Evolutionary conservation across 2,888 invertebrate genomes (phyloP), one percentile per base, ranked within the genome.

Genomic region (Anarsia innoxiella): DNA sequence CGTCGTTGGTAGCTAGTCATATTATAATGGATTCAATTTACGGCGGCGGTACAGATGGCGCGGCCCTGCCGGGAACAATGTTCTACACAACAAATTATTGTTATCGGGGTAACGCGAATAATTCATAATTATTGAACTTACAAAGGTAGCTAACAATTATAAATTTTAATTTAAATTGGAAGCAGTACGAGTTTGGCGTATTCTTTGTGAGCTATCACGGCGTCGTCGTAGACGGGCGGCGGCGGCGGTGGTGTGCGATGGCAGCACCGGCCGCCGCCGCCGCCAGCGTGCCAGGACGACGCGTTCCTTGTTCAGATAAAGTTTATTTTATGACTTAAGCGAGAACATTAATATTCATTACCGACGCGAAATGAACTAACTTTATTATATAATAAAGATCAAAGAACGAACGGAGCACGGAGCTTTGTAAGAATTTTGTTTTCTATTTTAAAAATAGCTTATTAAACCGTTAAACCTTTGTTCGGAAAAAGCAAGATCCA

Each of bases 321-420:
- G 74, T 82, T 80, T 76, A 80, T 79, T 82, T 83, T 82, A 82
- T 80, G 75, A 74, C 74, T 77, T 75, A 74, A 76, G 67, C 73
- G 68, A 73, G 72, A 72, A 65, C 80, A 80, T 83, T 83, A 80
- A 80, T 82, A 82, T 82, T 80, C 83, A 82, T 82, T 82, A 80
- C 71, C 56, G 68, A 59, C 53, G 68, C 64, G 57, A 79, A 82
- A 82, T 80, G 75, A 78, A 80, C 75, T 74, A 74, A 82, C 66
- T 83, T 82, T 79, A 80, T 77, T 77, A 71, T 71, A 69, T 71
- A 78, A 75, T 79, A 77, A 73, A 75, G 73, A 77, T 73, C 78
- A 72, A 71, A 75, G 70, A 66, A 69, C 58, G 51, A 49, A 51
- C 52, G 48, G 42, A 51, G 56, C 52, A 52, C 47, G 45, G 38